Base-by-base conservation (phyloP, 2,888 invertebrate species). In the Melikaiella ostensackeni region DNA sequence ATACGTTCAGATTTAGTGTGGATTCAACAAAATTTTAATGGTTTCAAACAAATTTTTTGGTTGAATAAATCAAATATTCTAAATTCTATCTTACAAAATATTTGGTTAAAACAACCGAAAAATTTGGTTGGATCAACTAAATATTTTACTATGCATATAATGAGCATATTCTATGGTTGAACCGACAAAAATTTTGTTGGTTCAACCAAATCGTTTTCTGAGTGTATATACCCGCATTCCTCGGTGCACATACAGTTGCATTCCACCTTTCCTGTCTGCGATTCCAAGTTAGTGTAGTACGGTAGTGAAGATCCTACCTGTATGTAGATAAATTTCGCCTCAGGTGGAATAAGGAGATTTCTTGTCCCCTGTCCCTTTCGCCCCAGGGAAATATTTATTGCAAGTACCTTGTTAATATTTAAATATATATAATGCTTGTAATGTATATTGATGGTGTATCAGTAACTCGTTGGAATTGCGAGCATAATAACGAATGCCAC, bases 251-350 rank as follows among this genome's bases (percentile, higher is more conserved):
- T 27, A 30, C 4, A 50, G 27, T 50, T 70, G 46, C 66, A 70
- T 70, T 70, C 66, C 66, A 46, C 27, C 66, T 50, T 30, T 27
- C 27, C 30, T 50, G 46, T 19, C 30, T 50, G n/a, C 42, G 46
- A 19, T 46, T 66, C 66, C 46, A 66, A 66, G 42, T 70, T 7
- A 66, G 9, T 50, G 66, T 46, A 70, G 66, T 46, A 70, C 50
- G 66, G 66, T 46, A 70, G 30, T 30, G 27, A 46, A 70, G 27
- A 70, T 70, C 66, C 66, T 70, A n/a, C n/a, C n/a, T n/a, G n/a
- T n/a, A n/a, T n/a, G n/a, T n/a, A 46, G 46, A 30, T 46, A 46
- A 70, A 30, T 70, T 38, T 38, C 16, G 42, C 24, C 42, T 64
- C 42, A 64, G 42, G 38, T 42, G 42, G 27, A 42, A 42, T 9